Base-by-base conservation (phyloP, 2,888 invertebrate genomes). In the Brenthis daphne region DNA sequence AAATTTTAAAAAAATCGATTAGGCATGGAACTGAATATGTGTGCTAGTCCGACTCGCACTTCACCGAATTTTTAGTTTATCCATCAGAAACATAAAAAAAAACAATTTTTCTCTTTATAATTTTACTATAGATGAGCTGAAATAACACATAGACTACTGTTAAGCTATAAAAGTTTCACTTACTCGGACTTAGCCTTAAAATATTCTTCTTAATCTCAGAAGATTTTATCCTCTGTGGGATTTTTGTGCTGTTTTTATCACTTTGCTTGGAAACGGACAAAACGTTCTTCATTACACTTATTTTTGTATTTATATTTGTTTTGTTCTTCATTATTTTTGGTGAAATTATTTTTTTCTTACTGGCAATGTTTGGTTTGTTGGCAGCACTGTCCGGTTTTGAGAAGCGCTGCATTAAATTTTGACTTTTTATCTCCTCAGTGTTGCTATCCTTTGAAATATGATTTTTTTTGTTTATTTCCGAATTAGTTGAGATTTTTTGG, bases 221-320 rank as follows among this genome's bases (percentile, higher is more conserved):
- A 20, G 53, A 51, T 53, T 43, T 13, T 37, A 54, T 63, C 37
- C 63, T 63, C 37, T 54, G 53, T 6, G 63, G 63, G 37, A 63
- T 63, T 54, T 54, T 63, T 1, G 63, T 54, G 37, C 1, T 20
- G 1, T 43, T 24, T 53, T 54, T 60, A 16, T 29, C 50, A n/a
- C 29, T 60, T 6, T 50, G 29, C 33, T 16, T 50, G 2, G 37
- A 43, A 50, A 33, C 33, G 1, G 60, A 60, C 14, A 29, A 60
- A 50, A 14, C 16, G 33, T 50, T 60, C 11, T 60, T 33, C 29
- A 29, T 57, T 11, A 43, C 37, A 16, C 37, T 37, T 43, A 57
- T 56, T n/a, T n/a, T 55, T 13, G 14, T 0, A 55, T 14, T 56
- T 56, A 14, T 33, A 60, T 60, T 60, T 5, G 33, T 12, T 12